Conservation (phyloP, 2,888 invertebrate species). For the Chesias legatella region DNA sequence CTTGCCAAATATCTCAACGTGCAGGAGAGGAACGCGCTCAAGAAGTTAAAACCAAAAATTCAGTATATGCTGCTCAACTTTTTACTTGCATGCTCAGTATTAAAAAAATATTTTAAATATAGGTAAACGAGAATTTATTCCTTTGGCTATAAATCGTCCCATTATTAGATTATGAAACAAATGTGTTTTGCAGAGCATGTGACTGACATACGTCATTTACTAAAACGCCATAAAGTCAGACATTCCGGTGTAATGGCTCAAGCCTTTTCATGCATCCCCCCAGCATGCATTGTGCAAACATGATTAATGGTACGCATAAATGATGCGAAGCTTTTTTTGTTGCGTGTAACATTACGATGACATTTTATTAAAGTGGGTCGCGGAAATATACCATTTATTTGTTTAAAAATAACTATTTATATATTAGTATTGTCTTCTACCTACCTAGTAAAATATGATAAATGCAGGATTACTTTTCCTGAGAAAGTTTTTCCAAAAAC, state of each 20-base stretch:
- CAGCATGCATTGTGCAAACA: constrained; percentile 69
- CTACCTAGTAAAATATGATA: no score
- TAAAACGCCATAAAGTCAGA: constrained; percentile 47
- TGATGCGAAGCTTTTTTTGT: constrained; percentile 65
- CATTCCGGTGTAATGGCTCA: constrained; percentile 62
- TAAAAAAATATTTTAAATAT: no score
- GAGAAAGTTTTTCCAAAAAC: constrained; percentile 3
- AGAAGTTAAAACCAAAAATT: no score
- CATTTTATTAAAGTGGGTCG: constrained; percentile 62
- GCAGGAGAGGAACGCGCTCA: no score
- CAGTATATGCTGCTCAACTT: no score
- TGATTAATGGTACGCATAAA: constrained; percentile 71
- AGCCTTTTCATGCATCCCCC: constrained; percentile 59
- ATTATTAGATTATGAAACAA: background rate
- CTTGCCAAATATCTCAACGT: no score
- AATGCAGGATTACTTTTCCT: no score
- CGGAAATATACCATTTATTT: constrained; percentile 31
- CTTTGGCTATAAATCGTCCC: background rate
- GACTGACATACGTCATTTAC: constrained; percentile 22
- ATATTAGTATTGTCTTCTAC: no score
- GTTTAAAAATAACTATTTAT: no score
- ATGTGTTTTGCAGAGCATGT: background rate
- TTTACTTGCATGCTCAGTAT: no score
- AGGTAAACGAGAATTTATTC: no score
- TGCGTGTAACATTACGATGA: constrained; percentile 47